These are phyloP conservation scores for Cossypha polioptera DNA, from an alignment of 2,797 vertebrate genomes.

Conservation along the genomic window DNA sequence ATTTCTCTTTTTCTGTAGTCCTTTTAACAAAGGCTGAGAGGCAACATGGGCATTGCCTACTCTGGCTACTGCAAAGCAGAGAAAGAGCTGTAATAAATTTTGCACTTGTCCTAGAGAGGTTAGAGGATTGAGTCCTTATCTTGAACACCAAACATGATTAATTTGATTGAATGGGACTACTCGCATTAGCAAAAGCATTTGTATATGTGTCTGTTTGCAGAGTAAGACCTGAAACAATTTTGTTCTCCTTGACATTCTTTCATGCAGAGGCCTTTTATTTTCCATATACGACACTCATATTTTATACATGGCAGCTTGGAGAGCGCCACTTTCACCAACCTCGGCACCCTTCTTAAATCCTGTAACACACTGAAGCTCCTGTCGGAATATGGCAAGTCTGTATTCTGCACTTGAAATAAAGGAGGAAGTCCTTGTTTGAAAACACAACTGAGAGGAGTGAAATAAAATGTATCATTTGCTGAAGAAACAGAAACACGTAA, in stretches of 20 bases:
- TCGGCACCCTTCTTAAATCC: neutral
- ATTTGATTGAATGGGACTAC: neutral
- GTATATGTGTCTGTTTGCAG: neutral
- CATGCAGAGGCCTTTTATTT: neutral
- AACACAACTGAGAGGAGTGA: neutral
- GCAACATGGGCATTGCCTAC: neutral
- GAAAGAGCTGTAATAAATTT: neutral
- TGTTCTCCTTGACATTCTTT: neutral
- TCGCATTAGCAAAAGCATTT: neutral
- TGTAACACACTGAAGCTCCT: neutral
- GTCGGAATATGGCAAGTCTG: neutral
- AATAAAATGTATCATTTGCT: neutral
- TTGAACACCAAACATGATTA: neutral
- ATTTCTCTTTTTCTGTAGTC: neutral
- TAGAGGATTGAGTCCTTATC: neutral
- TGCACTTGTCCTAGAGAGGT: neutral
- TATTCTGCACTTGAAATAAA: neutral
- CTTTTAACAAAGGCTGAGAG: neutral
- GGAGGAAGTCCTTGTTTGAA: neutral
- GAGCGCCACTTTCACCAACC: neutral
- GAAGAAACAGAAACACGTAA: neutral
- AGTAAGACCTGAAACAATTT: neutral
- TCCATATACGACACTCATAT: neutral
- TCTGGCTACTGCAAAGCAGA: neutral
- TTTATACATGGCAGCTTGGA: slow-evolving; percentile 14